Percentiles rank a stretch among this genome's conserved stretches.
These are phyloP conservation scores for Penaeus chinensis DNA, from an alignment of 1,140 invertebrate genomes.

Conservation along the genomic window DNA sequence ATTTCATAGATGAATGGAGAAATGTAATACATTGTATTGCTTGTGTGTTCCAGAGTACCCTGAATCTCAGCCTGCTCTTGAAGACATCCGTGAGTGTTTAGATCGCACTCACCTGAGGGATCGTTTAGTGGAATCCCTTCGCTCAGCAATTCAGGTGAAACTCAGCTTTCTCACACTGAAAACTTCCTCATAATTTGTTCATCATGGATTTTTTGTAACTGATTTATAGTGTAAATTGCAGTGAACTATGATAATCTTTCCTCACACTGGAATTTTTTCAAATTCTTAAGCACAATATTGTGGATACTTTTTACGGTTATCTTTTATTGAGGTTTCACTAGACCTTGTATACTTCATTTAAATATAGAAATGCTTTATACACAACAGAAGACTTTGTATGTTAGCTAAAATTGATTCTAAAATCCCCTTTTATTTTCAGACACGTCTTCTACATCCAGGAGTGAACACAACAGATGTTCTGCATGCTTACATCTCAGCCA, in stretches of 20 bases:
- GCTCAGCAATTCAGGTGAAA: conserved; percentile 67
- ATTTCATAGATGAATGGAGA: too few relatives aligned
- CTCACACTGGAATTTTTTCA: too few relatives aligned
- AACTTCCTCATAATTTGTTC: not conserved
- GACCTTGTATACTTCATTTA: too few relatives aligned
- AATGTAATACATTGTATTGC: too few relatives aligned
- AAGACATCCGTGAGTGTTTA: conserved; percentile 89
- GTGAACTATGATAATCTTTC: not conserved
- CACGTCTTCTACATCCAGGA: conserved; percentile 88
- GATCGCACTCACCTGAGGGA: conserved; percentile 85
- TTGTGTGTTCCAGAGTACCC: conserved; percentile 82
- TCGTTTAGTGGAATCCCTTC: conserved; percentile 70
- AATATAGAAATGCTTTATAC: too few relatives aligned
- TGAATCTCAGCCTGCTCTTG: conserved; percentile 91
- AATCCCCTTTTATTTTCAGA: conserved; percentile 72
- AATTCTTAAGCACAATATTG: not conserved
- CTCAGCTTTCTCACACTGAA: conserved; percentile 68
- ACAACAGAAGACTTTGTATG: too few relatives aligned
- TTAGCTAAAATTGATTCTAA: not conserved
- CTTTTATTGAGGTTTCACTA: too few relatives aligned
- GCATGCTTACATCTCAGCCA: conserved; percentile 95
- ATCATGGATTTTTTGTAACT: not conserved
- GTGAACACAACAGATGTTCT: conserved; percentile 98
- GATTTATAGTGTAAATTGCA: not conserved
- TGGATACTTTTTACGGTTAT: too few relatives aligned